Evolutionary conservation across 1,140 invertebrate genomes (phyloP).

Genomic region (Hestina assimilis): DNA sequence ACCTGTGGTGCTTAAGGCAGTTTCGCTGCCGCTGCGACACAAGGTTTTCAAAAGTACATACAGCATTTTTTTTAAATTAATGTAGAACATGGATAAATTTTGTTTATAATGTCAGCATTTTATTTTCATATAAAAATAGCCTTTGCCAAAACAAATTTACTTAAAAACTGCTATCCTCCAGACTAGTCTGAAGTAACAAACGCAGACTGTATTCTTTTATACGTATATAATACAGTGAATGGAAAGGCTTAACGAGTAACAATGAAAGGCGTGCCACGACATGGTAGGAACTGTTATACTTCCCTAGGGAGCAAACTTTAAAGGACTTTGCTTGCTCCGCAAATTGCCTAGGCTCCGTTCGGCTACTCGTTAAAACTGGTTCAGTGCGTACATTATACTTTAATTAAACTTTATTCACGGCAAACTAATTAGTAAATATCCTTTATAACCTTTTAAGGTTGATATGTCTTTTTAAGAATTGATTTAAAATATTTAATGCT

Average conservation of each 20-base stretch:
- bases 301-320: conserved; percentile 51
- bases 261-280: conserved; percentile 20
- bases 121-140: background rate
- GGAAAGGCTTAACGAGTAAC: conserved; percentile 11
- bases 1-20: no score
- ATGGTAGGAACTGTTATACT: conserved; percentile 36
- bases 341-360: conserved; percentile 55
- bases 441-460: background rate
- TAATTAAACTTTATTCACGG: conserved; percentile 33
- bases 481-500: no score
- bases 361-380: conserved; percentile 47
- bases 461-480: no score
- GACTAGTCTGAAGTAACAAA: conserved; percentile 11
- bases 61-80: no score
- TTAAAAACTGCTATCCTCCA: background rate
- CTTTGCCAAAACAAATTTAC: background rate
- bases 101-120: no score
- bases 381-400: conserved; percentile 31
- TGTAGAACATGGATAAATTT: no score
- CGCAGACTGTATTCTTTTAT: conserved; percentile 5
- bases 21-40: background rate
- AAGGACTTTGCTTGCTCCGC: conserved; percentile 55
- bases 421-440: conserved; percentile 12
- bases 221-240: conserved; percentile 9
- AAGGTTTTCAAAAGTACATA: no score